Base-by-base conservation (phyloP, 2,888 invertebrate species). In the Conus canariensis region DNA sequence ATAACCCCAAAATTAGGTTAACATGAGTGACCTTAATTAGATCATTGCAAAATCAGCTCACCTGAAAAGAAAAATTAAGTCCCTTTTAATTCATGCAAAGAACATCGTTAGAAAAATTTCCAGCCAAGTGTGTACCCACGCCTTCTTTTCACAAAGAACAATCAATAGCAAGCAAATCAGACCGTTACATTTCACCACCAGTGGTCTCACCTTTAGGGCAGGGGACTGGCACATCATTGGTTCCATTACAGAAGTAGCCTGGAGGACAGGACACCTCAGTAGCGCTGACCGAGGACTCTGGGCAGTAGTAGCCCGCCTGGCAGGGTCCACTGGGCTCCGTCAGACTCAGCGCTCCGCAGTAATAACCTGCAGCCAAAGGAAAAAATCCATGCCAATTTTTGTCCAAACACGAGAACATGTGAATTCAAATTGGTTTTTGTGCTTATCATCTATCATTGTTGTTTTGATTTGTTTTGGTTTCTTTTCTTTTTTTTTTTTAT, bases 271-370 rank as follows among this genome's bases (percentile, higher is more conserved):
- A 92, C 7, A 95, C 90, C 89, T 93, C 91, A 25, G 94, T 93
- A 10, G 95, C 90, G 60, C 87, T 89, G 25, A 92, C 91, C 4
- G 96, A 94, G 12, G 92, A 89, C 70, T 91, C 91, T 14, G 95
- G 95, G 92, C 96, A 96, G 92, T 95, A 95, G 91, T 95, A 96
- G 10, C 95, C 95, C 12, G 94, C 94, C 89, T 91, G 92, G 90
- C 96, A 96, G 16, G 92, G 93, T 16, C 95, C 95, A 90, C 93
- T 94, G 0, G 95, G 94, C 22, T 93, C 92, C 7, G 95, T 93
- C 91, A 95, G 91, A 90, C 94, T 94, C 10, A 91, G 83, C 14
- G 93, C 93, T 9, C 93, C 94, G 92, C 96, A 96, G 92, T 95
- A 95, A 77, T 92, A 94, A 14, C 95, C 95, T 95, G 89, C 14